Evolutionary conservation across 1,140 invertebrate species (phyloP).

Genomic region (Solen grandis): DNA sequence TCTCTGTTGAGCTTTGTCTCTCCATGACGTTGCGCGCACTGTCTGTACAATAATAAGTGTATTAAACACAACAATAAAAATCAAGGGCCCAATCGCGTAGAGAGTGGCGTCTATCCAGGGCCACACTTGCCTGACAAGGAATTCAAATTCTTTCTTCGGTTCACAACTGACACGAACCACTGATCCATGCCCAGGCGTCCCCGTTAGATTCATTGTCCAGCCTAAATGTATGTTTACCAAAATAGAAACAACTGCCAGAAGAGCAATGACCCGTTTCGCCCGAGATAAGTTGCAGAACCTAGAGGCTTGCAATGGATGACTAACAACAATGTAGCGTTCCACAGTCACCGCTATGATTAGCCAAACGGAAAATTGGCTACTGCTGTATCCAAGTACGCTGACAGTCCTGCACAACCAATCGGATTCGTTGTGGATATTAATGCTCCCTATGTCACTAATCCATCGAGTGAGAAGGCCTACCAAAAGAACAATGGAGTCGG

Average conservation of each 20-base stretch:
- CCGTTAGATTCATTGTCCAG: slow-evolving; percentile 70
- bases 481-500: slow-evolving; percentile 76
- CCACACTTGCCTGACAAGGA: slow-evolving; percentile 60
- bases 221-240: slow-evolving; percentile 75
- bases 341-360: slow-evolving; percentile 80
- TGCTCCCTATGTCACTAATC: slow-evolving; percentile 68
- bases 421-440: slow-evolving; percentile 63
- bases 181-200: slow-evolving; percentile 28
- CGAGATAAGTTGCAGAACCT: slow-evolving; percentile 73
- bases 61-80: slow-evolving; percentile 67
- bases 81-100: slow-evolving; percentile 70
- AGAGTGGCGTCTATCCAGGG: slow-evolving; percentile 73
- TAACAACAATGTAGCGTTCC: slow-evolving; percentile 80
- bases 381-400: slow-evolving; percentile 69
- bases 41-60: slow-evolving; percentile 68
- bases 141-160: slow-evolving; percentile 16
- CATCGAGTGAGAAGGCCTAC: slow-evolving; percentile 77
- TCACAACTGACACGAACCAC: slow-evolving; percentile 35
- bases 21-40: slow-evolving; percentile 55
- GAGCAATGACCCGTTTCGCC: slow-evolving; percentile 70
- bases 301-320: slow-evolving; percentile 75
- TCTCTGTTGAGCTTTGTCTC: slow-evolving; percentile 59
- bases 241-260: slow-evolving; percentile 67
- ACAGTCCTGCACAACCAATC: slow-evolving; percentile 75
- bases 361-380: slow-evolving; percentile 79